These are phyloP conservation scores for Fregetta grallaria DNA, from an alignment of 2,113 vertebrate species.

Conservation along the genomic window DNA sequence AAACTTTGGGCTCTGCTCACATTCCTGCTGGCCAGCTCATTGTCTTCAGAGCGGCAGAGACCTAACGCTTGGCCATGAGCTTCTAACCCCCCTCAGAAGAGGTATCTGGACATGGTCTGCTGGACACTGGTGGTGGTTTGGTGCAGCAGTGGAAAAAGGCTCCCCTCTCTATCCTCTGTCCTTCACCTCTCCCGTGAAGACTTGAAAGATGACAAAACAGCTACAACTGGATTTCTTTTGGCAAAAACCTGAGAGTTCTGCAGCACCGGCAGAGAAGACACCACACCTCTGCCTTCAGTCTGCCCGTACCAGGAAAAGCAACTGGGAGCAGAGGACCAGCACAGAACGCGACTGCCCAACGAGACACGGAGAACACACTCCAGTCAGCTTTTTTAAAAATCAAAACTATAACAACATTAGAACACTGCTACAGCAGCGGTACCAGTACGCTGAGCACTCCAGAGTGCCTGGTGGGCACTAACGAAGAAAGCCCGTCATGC, in stretches of 20 bases:
- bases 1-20: not conserved
- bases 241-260: not conserved
- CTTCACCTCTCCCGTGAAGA: not conserved
- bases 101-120: not conserved
- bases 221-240: not conserved
- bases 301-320: not conserved
- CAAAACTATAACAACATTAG: rapidly evolving
- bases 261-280: not conserved
- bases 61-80: not conserved
- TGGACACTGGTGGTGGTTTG: not conserved
- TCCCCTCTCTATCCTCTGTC: not conserved
- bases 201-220: not conserved
- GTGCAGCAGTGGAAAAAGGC: not conserved
- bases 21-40: not conserved
- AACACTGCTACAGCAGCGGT: not conserved
- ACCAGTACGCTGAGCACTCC: not conserved
- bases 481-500: not conserved
- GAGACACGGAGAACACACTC: rapidly evolving
- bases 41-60: not conserved
- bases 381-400: not conserved
- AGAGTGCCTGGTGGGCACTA: not conserved
- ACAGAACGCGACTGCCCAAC: not conserved
- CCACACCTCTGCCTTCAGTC: not conserved
- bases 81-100: not conserved
- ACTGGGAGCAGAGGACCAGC: not conserved